These are phyloP conservation scores for Phthorimaea operculella DNA, from an alignment of 1,140 invertebrate genomes.

Conservation along the genomic window DNA sequence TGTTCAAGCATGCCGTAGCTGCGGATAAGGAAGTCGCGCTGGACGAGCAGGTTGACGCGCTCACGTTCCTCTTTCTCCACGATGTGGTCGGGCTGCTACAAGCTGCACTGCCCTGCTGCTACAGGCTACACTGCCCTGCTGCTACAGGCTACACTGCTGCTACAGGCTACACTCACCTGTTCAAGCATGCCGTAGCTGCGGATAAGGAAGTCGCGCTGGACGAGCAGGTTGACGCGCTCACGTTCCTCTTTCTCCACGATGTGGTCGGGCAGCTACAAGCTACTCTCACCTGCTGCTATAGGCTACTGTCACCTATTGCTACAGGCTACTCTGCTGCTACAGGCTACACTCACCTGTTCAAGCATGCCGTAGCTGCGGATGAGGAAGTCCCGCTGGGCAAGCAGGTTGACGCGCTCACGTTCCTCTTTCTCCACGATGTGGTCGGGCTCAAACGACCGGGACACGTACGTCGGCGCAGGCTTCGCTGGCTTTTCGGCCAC, in stretches of 20 bases:
- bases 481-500: constrained; percentile 18
- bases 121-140: too few relatives aligned
- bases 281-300: too few relatives aligned
- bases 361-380: constrained; percentile 73
- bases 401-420: constrained; percentile 67
- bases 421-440: constrained; percentile 74
- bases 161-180: too few relatives aligned
- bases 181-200: constrained; percentile 73
- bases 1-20: constrained; percentile 74
- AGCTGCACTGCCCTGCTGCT: too few relatives aligned
- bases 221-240: constrained; percentile 68
- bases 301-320: too few relatives aligned
- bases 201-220: constrained; percentile 72
- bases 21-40: constrained; percentile 72
- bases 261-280: constrained; percentile 71
- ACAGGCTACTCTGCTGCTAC: too few relatives aligned
- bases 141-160: too few relatives aligned
- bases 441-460: constrained; percentile 71
- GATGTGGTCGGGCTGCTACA: constrained; percentile 73
- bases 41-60: constrained; percentile 67
- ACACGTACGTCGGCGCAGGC: constrained; percentile 62
- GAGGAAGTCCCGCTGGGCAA: constrained; percentile 72
- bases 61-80: constrained; percentile 74
- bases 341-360: too few relatives aligned
- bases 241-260: constrained; percentile 75